Evolutionary conservation across 53 echinoderm and acorn worm genomes (phyloP).

Genomic region (Antedon mediterranea): DNA sequence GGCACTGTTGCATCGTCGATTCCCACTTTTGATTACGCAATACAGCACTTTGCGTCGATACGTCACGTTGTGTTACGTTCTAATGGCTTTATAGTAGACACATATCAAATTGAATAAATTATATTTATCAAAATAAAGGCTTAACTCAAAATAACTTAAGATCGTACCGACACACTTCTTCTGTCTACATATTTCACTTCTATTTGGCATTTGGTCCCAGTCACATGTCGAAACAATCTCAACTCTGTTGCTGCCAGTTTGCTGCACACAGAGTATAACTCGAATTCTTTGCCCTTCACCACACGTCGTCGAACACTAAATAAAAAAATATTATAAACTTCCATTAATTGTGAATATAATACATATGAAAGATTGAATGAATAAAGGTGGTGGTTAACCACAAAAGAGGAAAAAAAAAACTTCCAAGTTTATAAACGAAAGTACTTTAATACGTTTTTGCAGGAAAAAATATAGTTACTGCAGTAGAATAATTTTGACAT

Average conservation of each 20-base stretch:
- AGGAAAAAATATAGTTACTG: too few relatives aligned
- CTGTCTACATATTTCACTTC: conserved; percentile 9
- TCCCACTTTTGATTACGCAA: too few relatives aligned
- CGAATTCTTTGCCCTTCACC: conserved; percentile 40
- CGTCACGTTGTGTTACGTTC: too few relatives aligned
- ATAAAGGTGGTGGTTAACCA: neutral
- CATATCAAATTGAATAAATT: too few relatives aligned
- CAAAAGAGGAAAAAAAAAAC: neutral
- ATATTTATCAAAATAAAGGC: too few relatives aligned
- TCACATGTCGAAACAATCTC: neutral
- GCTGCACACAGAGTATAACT: conserved; percentile 22
- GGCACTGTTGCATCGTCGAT: too few relatives aligned
- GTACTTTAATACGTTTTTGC: neutral
- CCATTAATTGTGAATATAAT: neutral
- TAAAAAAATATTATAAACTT: neutral
- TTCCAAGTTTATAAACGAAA: neutral
- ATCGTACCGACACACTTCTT: conserved; percentile 11
- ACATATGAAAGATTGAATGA: too few relatives aligned
- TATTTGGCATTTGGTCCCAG: neutral
- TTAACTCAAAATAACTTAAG: neutral
- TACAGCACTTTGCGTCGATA: too few relatives aligned
- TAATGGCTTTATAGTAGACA: too few relatives aligned
- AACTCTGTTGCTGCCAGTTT: conserved; percentile 2
- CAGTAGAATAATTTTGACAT: too few relatives aligned
- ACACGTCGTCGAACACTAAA: conserved; percentile 60